Evolutionary conservation across 1,140 invertebrate genomes (phyloP), one percentile per base, ranked within the genome.

Genomic region (Zaprionus lachaisei): DNA sequence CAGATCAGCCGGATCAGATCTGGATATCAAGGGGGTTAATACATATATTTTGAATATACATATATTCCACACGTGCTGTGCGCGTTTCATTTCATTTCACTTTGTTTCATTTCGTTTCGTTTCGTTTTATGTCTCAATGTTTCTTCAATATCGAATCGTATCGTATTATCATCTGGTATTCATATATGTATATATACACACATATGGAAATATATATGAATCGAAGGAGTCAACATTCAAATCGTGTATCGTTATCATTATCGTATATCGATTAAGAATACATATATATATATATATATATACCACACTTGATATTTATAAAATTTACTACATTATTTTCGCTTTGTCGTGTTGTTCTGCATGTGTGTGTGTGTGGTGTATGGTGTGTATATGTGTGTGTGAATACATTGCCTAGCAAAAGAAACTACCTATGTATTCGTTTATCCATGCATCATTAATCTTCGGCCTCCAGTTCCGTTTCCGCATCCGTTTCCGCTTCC

Each of bases 41-140:
- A 87, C 78, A 87, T 89, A 87, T 87, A 87, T 87, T 87, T 87
- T 79, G 63, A 89, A 87, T 89, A 87, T 87, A 87, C 31, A 34
- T 81, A 89, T 89, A 89, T 79, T 72, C 37, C 81, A 71, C 72
- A 70, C 68, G 71, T 70, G 80, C 66, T 77, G 83, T 86, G 80
- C 76, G 34, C 47, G 57, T 61, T 60, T n/a, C 6, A 31, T 49
- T 49, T 4, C 44, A 41, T 47, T 49, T 47, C 24, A 26, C 5
- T 28, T 6, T 5, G 28, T 51, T 11, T 51, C 20, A 0, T 51
- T 17, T 51, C 20, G 4, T 51, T 49, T n/a, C 17, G 15, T 49
- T 51, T 51, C 6, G 2, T 17, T 17, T 17, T 1, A 17, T 51
- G 6, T 76, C 58, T 62, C 54, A 60, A 72, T 51, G 64, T 37